Base-by-base conservation (phyloP, 2,797 vertebrate species). In the Muscicapa striata region DNA sequence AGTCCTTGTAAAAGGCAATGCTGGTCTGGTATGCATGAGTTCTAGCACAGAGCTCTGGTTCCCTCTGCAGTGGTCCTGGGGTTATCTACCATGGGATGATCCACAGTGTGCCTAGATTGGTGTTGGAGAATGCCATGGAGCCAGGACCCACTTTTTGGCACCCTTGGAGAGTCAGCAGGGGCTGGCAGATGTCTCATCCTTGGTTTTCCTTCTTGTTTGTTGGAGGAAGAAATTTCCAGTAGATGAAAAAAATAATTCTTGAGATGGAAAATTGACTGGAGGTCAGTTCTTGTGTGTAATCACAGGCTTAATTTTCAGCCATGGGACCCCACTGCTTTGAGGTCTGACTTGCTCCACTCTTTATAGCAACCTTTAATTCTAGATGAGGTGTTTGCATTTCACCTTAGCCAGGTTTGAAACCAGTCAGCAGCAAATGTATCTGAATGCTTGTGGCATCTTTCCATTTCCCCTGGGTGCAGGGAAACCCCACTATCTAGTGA, bases 91-190 rank as follows among this genome's bases (percentile, higher is more conserved):
- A 3, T 13, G 38, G 29, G 14, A 21, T 67, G 26, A 19, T 59
- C 30, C 27, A 10, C 18, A 11, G 30, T 54, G n/a, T 34, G 40
- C 16, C 13, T 4, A 40, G 55, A 21, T 2, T 22, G 13, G 8
- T 54, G 24, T 40, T 49, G 49, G 46, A 73, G 63, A 13, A 13
- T 59, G 15, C 41, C 8, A 2, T 3, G 24, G 55, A 45, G 13
- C 3, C 15, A 46, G 54, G 17, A 43, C 18, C 8, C 2, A 1
- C 4, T 40, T 51, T 45, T 19, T 84, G n/a, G 1, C 7, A 6
- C 15, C 6, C 4, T n/a, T 52, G 57, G 9, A 30, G 40, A 43
- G 20, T 2, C 1, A 10, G 15, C 20, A 36, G 36, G 27, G n/a
- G 3, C 46, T 79, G 68, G 11, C 2, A 6, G 9, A 6, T 52